Evolutionary conservation across 2,113 vertebrate species (phyloP).

Genomic region (Syngnathus typhle): DNA sequence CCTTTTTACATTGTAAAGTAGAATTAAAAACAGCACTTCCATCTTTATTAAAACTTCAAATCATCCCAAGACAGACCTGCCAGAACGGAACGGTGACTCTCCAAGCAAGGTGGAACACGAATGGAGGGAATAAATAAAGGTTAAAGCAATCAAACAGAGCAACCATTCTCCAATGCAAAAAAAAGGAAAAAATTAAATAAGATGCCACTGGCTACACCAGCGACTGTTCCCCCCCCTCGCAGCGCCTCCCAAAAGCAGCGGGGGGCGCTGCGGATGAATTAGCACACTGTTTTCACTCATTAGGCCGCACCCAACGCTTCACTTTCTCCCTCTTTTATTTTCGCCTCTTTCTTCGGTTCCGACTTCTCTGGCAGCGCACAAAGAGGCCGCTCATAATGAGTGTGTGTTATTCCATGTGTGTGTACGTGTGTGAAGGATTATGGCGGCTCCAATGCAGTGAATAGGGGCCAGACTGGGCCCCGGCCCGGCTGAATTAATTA

Average conservation of each 20-base stretch:
- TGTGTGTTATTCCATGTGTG: conserved; percentile 51
- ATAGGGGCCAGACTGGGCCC: conserved; percentile 65
- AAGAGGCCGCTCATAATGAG: conserved; percentile 63
- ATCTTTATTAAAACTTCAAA: conserved; percentile 44
- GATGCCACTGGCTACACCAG: conserved; percentile 34
- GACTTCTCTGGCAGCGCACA: conserved; percentile 62
- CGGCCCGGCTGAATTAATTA: conserved; percentile 74
- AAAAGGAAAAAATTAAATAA: conserved; percentile 4
- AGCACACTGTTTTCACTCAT: conserved; percentile 68
- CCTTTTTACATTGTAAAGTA: conserved; percentile 28
- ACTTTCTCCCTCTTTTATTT: conserved; percentile 60
- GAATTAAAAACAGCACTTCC: conserved; percentile 20
- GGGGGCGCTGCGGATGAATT: conserved; percentile 53
- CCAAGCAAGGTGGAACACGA: conserved; percentile 38
- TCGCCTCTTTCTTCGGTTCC: conserved; percentile 50
- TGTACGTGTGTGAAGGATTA: conserved; percentile 59
- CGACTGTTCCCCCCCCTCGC: conserved; percentile 16
- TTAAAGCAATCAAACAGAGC: conserved; percentile 45
- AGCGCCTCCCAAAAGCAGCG: conserved; percentile 53
- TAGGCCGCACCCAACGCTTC: conserved; percentile 48
- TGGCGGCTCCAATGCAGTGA: conserved; percentile 68
- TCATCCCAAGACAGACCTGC: conserved; percentile 31
- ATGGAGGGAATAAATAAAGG: conserved; percentile 49
- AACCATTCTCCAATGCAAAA: conserved; percentile 27
- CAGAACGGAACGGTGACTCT: conserved; percentile 32